Percentiles rank a stretch among this genome's conserved stretches.
Evolutionary conservation across 2,797 vertebrate genomes (phyloP).

Genomic region (Gallinago stenura): DNA sequence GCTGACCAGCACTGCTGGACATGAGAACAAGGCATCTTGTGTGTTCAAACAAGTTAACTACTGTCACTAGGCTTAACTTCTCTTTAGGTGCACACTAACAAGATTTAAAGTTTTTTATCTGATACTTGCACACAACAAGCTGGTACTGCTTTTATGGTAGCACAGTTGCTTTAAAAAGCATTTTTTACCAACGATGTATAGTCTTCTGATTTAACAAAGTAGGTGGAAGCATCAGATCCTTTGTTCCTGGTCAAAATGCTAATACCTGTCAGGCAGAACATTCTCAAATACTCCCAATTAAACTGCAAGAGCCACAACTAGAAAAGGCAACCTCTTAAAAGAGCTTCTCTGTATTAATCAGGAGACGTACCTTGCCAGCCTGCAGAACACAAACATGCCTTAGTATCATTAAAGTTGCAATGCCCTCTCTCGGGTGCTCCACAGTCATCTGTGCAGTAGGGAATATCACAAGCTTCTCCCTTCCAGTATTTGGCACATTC

Average conservation of each 20-base stretch:
- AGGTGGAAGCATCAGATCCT: neutral
- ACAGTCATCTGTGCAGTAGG: constrained; percentile 86
- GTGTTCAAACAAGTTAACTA: neutral
- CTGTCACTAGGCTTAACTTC: neutral
- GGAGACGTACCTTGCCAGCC: constrained; percentile 91
- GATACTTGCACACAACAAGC: neutral
- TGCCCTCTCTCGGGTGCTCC: constrained; percentile 83
- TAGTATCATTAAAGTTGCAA: constrained; percentile 77
- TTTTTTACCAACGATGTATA: rapidly evolving
- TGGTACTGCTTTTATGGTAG: neutral
- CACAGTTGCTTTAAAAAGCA: neutral
- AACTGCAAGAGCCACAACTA: rapidly evolving
- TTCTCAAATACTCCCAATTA: neutral
- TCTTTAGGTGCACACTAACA: neutral
- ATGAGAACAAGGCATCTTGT: neutral
- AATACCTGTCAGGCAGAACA: neutral
- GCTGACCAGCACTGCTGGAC: neutral
- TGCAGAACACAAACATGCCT: constrained; percentile 82
- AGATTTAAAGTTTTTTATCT: neutral
- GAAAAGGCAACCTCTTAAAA: neutral
- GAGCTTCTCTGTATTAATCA: rapidly evolving
- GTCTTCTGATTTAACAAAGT: neutral
- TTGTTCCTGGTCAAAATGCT: neutral
- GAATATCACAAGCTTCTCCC: constrained; percentile 92
- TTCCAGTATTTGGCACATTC: constrained; percentile 89